Conservation (phyloP, 2,888 invertebrate genomes). For the Latheticus oryzae region DNA sequence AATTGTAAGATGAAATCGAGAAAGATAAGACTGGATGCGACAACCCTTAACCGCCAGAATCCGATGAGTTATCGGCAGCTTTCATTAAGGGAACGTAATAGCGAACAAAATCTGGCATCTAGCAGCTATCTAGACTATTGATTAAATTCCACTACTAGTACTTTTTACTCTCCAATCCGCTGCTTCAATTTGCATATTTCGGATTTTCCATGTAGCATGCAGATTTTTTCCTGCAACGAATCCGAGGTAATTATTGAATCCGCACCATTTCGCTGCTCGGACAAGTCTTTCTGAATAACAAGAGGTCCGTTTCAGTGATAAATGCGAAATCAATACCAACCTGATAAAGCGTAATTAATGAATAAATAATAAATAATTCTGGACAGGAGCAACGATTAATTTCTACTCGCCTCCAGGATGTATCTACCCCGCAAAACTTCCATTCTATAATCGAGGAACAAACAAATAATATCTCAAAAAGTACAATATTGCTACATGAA, state of each 20-base stretch:
- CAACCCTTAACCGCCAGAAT: conserved; percentile 44
- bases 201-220: conserved; percentile 8
- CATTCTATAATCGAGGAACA: too few species aligned
- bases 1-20: conserved; percentile 25
- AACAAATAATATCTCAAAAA: too few species aligned
- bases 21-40: conserved; percentile 46
- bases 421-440: too few species aligned
- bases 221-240: conserved; percentile 3
- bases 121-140: conserved; percentile 43
- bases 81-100: conserved; percentile 47
- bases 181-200: conserved; percentile 47
- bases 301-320: conserved; percentile 35
- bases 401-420: conserved; percentile 33
- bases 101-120: conserved; percentile 46
- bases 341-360: conserved; percentile 49
- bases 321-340: conserved; percentile 46
- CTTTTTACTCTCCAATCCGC: conserved; percentile 38
- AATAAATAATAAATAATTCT: conserved; percentile 49
- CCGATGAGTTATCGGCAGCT: conserved; percentile 43
- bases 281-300: conserved; percentile 24
- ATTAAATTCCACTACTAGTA: conserved; percentile 43
- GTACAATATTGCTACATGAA: too few species aligned
- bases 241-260: conserved; percentile 9
- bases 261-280: conserved; percentile 2
- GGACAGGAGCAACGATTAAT: conserved; percentile 44